phyloP scores from a whole-genome alignment of 2,888 invertebrate species.

The Cylloceria caligata region DNA sequence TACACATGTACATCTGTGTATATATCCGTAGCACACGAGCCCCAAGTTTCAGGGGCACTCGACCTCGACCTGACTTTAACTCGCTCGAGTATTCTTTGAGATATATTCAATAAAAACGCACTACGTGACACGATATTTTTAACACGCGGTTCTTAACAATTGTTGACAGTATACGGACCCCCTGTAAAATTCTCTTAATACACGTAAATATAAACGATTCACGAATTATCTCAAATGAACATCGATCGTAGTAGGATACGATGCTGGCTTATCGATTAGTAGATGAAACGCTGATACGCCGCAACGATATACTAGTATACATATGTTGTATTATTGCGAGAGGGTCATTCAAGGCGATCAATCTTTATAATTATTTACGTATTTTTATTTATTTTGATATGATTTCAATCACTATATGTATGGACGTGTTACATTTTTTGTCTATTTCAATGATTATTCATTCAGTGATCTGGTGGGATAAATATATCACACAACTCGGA shows the following conservation, averaged over 20 bases:
- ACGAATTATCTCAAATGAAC: background rate
- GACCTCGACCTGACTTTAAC: conserved; percentile 64
- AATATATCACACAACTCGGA: no score
- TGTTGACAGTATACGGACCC: background rate
- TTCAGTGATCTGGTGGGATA: no score
- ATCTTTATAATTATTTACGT: no score
- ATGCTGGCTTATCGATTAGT: conserved; percentile 28
- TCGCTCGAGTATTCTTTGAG: conserved; percentile 57
- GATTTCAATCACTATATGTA: no score
- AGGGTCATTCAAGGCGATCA: no score
- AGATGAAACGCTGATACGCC: conserved; percentile 12
- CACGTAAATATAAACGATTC: background rate
- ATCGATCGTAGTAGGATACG: background rate
- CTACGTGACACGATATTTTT: conserved; percentile 39
- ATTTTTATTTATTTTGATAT: no score
- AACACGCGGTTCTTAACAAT: background rate
- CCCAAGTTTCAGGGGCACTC: conserved; percentile 54
- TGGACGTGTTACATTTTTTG: no score
- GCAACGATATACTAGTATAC: background rate
- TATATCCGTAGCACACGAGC: conserved; percentile 13
- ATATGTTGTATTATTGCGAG: background rate
- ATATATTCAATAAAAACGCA: conserved; percentile 49
- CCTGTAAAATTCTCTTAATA: background rate
- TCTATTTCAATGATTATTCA: no score
- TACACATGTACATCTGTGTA: no score